Percentiles rank a stretch among this genome's conserved stretches.
Conservation (phyloP, 1,140 invertebrate species). For the Drosophila ohnishii region DNA sequence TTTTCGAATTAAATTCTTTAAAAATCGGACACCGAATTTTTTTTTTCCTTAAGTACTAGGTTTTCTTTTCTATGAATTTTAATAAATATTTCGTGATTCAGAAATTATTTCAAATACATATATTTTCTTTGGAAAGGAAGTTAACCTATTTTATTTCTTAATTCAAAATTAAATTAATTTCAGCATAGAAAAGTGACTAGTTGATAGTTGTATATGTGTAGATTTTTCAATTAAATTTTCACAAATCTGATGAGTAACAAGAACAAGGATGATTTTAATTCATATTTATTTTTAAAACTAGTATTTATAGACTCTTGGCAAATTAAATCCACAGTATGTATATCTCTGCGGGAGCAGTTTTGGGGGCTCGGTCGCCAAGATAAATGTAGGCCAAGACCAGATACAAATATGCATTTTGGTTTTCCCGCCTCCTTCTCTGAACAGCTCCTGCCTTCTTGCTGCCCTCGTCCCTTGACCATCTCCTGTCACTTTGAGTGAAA, state of each 20-base stretch:
- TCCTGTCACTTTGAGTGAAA: conserved; percentile 53
- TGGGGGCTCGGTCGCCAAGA: conserved; percentile 35
- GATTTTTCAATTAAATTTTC: background rate
- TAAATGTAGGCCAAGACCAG: conserved; percentile 61
- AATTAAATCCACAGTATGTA: conserved; percentile 11
- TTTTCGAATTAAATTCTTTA: too few relatives aligned
- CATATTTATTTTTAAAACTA: background rate
- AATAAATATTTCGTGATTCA: background rate
- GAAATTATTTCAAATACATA: background rate
- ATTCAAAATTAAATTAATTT: background rate
- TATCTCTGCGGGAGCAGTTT: conserved; percentile 10
- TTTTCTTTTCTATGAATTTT: background rate
- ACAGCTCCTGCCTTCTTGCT: background rate
- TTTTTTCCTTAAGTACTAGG: background rate
- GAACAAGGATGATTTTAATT: conserved; percentile 8
- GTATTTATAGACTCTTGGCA: background rate
- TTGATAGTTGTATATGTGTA: background rate
- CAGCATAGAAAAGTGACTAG: background rate
- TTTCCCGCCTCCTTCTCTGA: background rate
- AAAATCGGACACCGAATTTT: background rate
- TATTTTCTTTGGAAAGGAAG: background rate
- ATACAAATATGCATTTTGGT: conserved; percentile 52
- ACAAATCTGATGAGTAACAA: background rate
- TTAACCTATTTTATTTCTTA: background rate
- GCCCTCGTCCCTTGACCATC: conserved; percentile 18